A percentile compares a stretch with the other conserved stretches of the same genome.
Evolutionary conservation across 2,797 vertebrate genomes (phyloP).

Genomic region (Bovichtus diacanthus): DNA sequence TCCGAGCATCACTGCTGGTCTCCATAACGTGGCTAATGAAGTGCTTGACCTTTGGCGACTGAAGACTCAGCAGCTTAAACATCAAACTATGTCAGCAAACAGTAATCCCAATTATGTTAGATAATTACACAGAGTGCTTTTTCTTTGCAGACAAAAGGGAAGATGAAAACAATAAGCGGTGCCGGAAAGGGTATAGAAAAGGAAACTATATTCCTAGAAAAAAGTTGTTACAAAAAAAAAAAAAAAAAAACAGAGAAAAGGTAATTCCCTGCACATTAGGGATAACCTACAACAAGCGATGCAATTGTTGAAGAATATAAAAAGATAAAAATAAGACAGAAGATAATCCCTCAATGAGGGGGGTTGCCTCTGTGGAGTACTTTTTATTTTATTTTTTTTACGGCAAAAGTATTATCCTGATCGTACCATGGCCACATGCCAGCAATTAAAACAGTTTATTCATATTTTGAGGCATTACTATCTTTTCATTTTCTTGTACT

Average conservation of each 20-base stretch:
- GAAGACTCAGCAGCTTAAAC: constrained; percentile 59
- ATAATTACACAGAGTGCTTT: constrained; percentile 32
- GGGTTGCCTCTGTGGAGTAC: not conserved
- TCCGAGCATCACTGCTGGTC: constrained; percentile 21
- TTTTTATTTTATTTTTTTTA: not conserved
- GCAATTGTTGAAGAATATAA: not conserved
- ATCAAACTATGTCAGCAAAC: constrained; percentile 45
- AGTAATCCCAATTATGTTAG: constrained; percentile 40
- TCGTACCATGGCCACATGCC: too few relatives aligned
- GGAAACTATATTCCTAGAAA: not conserved
- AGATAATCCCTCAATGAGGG: not conserved
- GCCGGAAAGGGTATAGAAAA: not conserved
- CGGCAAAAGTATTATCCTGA: not conserved
- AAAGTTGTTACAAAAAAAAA: not conserved
- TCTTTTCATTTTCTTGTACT: not conserved
- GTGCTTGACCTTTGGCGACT: constrained; percentile 62
- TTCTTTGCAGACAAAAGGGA: not conserved
- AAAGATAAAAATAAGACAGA: not conserved
- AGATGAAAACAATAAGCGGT: constrained; percentile 22
- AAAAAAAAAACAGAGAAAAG: too few relatives aligned
- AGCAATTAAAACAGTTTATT: too few relatives aligned
- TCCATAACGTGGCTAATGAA: constrained; percentile 56
- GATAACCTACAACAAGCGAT: not conserved
- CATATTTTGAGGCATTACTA: not conserved
- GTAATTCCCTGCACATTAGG: not conserved